These are phyloP conservation scores for Heteronetta atricapilla DNA, from an alignment of 2,113 vertebrate species.

Conservation along the genomic window DNA sequence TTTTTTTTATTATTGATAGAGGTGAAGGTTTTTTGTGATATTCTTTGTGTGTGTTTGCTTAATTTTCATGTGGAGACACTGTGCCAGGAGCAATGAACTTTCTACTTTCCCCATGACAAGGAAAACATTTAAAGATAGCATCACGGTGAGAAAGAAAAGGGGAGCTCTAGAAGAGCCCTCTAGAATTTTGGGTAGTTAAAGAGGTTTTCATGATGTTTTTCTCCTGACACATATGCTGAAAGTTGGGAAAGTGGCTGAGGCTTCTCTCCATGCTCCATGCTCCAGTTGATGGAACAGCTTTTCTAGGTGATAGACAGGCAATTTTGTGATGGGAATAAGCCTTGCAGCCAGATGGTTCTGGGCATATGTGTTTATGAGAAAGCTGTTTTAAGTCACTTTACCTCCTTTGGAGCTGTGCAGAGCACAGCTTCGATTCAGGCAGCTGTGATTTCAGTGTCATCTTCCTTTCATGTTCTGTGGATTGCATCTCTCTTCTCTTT, in stretches of 20 bases:
- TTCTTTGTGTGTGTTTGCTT: not conserved
- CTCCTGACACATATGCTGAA: not conserved
- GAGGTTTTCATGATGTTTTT: not conserved
- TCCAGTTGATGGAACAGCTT: slow-evolving; percentile 13
- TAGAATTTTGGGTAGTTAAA: not conserved
- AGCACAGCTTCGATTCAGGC: not conserved
- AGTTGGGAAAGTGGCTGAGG: not conserved
- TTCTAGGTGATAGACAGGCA: not conserved
- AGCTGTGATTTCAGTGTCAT: not conserved
- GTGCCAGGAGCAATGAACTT: not conserved
- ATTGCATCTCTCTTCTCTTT: not conserved
- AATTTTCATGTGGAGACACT: not conserved
- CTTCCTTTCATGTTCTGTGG: not conserved
- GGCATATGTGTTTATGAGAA: slow-evolving; percentile 1
- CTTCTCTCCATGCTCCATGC: not conserved
- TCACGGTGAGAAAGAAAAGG: not conserved
- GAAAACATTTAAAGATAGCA: not conserved
- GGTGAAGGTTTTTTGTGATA: not conserved
- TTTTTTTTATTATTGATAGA: not conserved
- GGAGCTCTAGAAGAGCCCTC: not conserved
- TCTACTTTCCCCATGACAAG: not conserved
- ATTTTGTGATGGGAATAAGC: slow-evolving; percentile 5
- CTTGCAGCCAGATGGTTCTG: slow-evolving; percentile 21
- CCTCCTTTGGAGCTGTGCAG: not conserved
- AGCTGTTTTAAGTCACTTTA: slow-evolving; percentile 19